A percentile compares a stretch with the other conserved stretches of the same genome.
These are phyloP conservation scores for Drosophila tanythrix DNA, from an alignment of 2,888 invertebrate species.

Conservation along the genomic window DNA sequence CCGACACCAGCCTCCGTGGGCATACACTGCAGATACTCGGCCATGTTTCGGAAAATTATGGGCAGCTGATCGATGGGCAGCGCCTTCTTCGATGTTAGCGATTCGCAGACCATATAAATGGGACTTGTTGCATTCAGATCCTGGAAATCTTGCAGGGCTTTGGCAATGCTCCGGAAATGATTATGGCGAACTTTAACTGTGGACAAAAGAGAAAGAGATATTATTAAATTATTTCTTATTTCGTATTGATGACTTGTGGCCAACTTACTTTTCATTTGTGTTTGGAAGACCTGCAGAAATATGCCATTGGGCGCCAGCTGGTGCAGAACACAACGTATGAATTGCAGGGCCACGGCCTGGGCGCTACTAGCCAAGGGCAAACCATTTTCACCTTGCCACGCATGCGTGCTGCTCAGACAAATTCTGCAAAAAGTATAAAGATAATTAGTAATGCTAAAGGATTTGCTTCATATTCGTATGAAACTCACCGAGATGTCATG, in stretches of 20 bases:
- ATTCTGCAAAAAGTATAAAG: slow-evolving; percentile 43
- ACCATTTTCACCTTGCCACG: slow-evolving; percentile 95
- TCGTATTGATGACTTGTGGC: neutral
- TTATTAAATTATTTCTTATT: neutral
- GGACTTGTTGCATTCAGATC: slow-evolving; percentile 98
- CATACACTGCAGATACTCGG: slow-evolving; percentile 96
- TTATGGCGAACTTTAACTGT: slow-evolving; percentile 87
- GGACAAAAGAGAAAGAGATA: slow-evolving; percentile 4
- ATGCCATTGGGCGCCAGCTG: slow-evolving; percentile 98
- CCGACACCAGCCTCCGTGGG: slow-evolving; percentile 92
- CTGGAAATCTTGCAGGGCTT: slow-evolving; percentile 97
- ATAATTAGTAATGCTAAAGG: neutral
- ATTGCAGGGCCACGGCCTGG: slow-evolving; percentile 98
- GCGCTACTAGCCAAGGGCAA: slow-evolving; percentile 97
- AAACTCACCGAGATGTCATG: slow-evolving; percentile 91
- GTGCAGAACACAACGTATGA: slow-evolving; percentile 97
- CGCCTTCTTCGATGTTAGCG: slow-evolving; percentile 91
- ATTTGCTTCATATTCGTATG: neutral
- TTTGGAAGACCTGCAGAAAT: slow-evolving; percentile 97
- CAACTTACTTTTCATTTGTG: slow-evolving; percentile 91
- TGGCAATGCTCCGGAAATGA: slow-evolving; percentile 97
- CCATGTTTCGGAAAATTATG: slow-evolving; percentile 94
- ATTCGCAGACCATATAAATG: slow-evolving; percentile 92
- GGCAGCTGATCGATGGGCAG: slow-evolving; percentile 90
- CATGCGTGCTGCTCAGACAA: slow-evolving; percentile 89